Evolutionary conservation across 2,797 vertebrate genomes (phyloP).

Genomic region (Rhadinocentrus ornatus): DNA sequence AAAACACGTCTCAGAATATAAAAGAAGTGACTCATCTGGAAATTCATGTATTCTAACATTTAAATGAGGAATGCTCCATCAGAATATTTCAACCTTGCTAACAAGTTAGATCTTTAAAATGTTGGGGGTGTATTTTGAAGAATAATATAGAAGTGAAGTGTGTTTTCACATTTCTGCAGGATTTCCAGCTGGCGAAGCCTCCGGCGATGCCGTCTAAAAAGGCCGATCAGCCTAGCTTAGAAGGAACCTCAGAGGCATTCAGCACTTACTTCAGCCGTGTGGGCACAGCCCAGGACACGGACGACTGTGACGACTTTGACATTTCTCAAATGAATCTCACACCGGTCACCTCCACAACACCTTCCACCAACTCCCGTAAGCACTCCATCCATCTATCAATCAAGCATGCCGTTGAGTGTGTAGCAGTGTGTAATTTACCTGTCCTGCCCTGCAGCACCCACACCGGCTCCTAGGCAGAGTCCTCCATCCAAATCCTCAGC

Average conservation of each 20-base stretch:
- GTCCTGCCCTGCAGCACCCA: conserved; percentile 86
- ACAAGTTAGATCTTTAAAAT: not conserved
- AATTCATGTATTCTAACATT: not conserved
- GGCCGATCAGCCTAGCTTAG: conserved; percentile 89
- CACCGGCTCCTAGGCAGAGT: conserved; percentile 93
- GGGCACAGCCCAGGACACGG: conserved; percentile 95
- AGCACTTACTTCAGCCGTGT: conserved; percentile 97
- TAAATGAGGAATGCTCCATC: rapidly evolving
- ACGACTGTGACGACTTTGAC: conserved; percentile 99
- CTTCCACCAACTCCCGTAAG: conserved; percentile 98
- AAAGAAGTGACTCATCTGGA: not conserved
- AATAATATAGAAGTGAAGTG: not conserved
- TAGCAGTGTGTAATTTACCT: conserved; percentile 26
- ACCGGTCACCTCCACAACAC: conserved; percentile 97
- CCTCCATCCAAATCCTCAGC: conserved; percentile 96
- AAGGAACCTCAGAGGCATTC: conserved; percentile 96
- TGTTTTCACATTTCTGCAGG: conserved; percentile 59
- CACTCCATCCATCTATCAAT: conserved; percentile 1
- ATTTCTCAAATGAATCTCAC: conserved; percentile 99
- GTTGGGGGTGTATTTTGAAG: not conserved
- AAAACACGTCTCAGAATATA: not conserved
- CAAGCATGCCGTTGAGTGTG: not conserved
- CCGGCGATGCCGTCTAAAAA: conserved; percentile 92
- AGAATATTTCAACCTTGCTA: not conserved
- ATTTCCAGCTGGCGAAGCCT: conserved; percentile 97